Conservation (phyloP, 1,140 invertebrate genomes). For the Ips typographus region DNA sequence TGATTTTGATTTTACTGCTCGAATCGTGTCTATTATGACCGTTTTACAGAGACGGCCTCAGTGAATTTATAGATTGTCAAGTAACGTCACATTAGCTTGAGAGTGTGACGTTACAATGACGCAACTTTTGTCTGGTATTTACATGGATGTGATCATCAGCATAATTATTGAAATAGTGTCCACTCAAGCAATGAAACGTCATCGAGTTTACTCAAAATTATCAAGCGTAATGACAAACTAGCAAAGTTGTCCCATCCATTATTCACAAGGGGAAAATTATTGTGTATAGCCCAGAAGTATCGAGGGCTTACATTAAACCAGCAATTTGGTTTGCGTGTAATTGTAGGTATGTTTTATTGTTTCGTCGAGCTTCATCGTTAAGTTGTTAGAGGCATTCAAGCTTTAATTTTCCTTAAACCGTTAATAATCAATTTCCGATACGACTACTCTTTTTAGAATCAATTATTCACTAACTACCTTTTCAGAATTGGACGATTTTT, state of each 20-base stretch:
- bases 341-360: constrained; percentile 14
- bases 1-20: no score
- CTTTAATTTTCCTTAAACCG: constrained; percentile 11
- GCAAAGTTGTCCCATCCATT: not conserved
- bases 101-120: no score
- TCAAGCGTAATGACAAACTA: no score
- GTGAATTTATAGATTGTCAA: no score
- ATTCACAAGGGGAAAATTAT: constrained; percentile 11
- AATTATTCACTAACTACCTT: constrained; percentile 2
- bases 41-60: no score
- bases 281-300: constrained; percentile 20
- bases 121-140: no score
- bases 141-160: no score
- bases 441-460: not conserved
- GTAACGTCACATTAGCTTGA: no score
- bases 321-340: constrained; percentile 14
- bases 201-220: no score
- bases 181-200: no score
- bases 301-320: constrained; percentile 11
- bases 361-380: constrained; percentile 7
- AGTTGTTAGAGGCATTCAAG: not conserved
- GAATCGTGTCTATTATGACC: no score
- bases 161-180: no score
- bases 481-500: not conserved
- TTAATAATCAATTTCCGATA: constrained; percentile 21